Base-by-base conservation (phyloP, 2,113 vertebrate genomes). In the Poeciliopsis retropinna region DNA sequence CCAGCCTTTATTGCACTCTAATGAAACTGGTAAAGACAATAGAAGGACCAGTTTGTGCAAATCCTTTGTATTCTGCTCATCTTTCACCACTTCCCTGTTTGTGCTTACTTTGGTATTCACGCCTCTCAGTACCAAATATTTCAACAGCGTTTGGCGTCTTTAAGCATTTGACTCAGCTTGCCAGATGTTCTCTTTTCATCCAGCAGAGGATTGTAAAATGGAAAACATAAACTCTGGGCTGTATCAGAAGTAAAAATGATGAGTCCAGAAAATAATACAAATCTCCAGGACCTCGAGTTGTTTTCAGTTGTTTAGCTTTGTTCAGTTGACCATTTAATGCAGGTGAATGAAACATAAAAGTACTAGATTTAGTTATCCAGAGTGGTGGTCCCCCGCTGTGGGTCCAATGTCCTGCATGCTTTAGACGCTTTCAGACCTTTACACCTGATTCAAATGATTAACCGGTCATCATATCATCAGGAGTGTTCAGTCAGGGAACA, bases 121-220 rank as follows among this genome's bases (percentile, higher is more conserved):
- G 27, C 73, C 76, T 79, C 70, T 81, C 30, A 63, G 72, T 0
- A 37, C 69, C 78, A 86, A 79, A 85, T 74, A 82, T 82, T 85
- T 86, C 73, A 37, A 54, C 83, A 73, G 72, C 79, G 73, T 82
- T 77, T 80, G 74, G 74, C 83, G 75, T 84, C 37, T 70, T 76
- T 13, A 22, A 47, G 75, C 67, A 1, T 73, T 83, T 71, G 47
- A 61, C 68, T 80, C 81, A n/a, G 37, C 79, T 61, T 12, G 34
- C 86, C 87, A 92, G 87, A 91, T 92, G 87, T 91, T 73, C 80
- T 85, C 78, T 60, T 71, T 67, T 47, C n/a, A n/a, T 77, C 67
- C 80, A 82, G 75, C 74, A 87, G 91, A 86, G 78, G 44, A 44
- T 41, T 65, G 29, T 60, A 79, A 83, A 81, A 70, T 34, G 60